Evolutionary conservation across 2,888 invertebrate genomes (phyloP).

Genomic region (Sinelater perroti): DNA sequence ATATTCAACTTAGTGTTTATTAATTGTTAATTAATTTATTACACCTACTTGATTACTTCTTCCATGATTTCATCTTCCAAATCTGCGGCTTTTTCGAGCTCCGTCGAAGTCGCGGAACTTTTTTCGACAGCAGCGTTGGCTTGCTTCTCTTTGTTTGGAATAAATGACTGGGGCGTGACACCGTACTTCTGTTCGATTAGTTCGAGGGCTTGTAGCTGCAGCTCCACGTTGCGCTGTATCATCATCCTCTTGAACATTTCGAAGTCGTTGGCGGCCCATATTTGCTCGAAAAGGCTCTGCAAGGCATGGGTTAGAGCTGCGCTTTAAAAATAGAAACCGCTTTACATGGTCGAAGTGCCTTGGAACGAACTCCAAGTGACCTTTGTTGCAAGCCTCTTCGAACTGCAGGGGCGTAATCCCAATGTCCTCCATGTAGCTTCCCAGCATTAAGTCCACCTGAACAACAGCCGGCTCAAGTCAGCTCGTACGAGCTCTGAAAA

Average conservation of each 20-base stretch:
- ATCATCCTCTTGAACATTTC: constrained; percentile 91
- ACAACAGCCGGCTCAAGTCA: neutral
- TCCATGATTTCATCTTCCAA: constrained; percentile 59
- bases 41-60: constrained; percentile 59
- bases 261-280: constrained; percentile 93
- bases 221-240: constrained; percentile 90
- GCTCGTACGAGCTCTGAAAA: constrained; percentile 21
- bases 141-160: constrained; percentile 60
- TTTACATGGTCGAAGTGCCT: constrained; percentile 66
- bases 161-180: constrained; percentile 70
- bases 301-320: too few relatives aligned
- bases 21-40: neutral
- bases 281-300: constrained; percentile 74
- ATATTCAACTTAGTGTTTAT: neutral
- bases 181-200: constrained; percentile 82
- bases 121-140: constrained; percentile 25
- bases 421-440: constrained; percentile 92
- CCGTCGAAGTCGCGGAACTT: constrained; percentile 51
- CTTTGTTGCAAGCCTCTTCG: constrained; percentile 76
- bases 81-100: constrained; percentile 53
- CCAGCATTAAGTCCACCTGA: constrained; percentile 87
- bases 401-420: constrained; percentile 89
- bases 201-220: constrained; percentile 88
- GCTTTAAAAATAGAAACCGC: too few relatives aligned
- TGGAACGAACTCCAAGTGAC: constrained; percentile 57